Percentiles rank a stretch among this genome's conserved stretches.
These are phyloP conservation scores for Euclidia mi DNA, from an alignment of 2,888 invertebrate genomes.

Conservation along the genomic window DNA sequence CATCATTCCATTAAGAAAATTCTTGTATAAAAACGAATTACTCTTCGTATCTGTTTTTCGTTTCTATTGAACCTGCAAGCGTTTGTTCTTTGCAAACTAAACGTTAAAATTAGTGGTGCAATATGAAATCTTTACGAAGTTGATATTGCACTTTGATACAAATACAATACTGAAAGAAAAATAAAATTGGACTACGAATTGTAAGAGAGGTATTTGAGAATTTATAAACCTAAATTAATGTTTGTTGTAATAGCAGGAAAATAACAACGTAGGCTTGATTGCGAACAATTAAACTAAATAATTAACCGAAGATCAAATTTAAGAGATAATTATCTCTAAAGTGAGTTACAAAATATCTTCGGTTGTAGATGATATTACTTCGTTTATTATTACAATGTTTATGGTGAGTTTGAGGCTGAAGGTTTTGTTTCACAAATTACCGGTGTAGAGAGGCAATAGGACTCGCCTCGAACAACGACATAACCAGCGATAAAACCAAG, in stretches of 20 bases:
- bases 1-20: too few relatives aligned
- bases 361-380: slow-evolving; percentile 52
- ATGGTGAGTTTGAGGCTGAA: slow-evolving; percentile 47
- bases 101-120: too few relatives aligned
- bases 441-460: slow-evolving; percentile 62
- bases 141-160: too few relatives aligned
- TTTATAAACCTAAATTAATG: neutral
- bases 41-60: too few relatives aligned
- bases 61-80: too few relatives aligned
- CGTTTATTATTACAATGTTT: slow-evolving; percentile 55
- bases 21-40: too few relatives aligned
- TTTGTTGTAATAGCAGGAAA: neutral
- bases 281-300: slow-evolving; percentile 49
- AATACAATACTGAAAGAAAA: too few relatives aligned
- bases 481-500: slow-evolving; percentile 69
- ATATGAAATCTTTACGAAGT: too few relatives aligned
- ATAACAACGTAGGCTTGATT: slow-evolving; percentile 12
- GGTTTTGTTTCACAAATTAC: slow-evolving; percentile 73
- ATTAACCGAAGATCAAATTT: slow-evolving; percentile 54
- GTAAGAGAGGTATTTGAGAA: too few relatives aligned
- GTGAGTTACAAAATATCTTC: slow-evolving; percentile 41
- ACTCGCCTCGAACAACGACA: slow-evolving; percentile 60
- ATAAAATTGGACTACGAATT: too few relatives aligned
- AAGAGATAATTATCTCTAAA: slow-evolving; percentile 58
- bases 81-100: too few relatives aligned